Evolutionary conservation across 2,888 invertebrate species (phyloP), one percentile per base, ranked within the genome.

Genomic region (Pheosia tremula): DNA sequence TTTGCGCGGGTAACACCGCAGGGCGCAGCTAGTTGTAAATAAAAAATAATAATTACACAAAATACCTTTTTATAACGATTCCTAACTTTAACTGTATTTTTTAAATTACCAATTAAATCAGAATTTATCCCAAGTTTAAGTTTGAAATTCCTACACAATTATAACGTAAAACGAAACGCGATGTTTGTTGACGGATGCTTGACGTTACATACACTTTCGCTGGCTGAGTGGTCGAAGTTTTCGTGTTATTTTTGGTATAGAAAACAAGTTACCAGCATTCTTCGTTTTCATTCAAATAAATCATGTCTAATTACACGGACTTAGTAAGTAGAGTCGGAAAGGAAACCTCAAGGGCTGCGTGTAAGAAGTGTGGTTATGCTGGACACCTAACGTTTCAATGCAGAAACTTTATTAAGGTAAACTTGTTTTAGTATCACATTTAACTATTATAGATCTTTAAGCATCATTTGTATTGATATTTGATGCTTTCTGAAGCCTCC

Each of bases 371-470:
- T 94, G 98, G 99, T 72, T 98, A 98, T 90, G 97, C 98, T 66
- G 99, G 99, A 1, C 99, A 99, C 88, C 94, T 99, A 77, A 99
- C 99, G 11, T 99, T 97, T 87, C 99, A 99, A 85, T 99, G 99
- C 83, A 94, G 98, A 77, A 99, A 99, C 89, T 98, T 99, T 87
- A 96, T 98, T 62, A 98, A 98, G 95, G 95, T 95, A 90, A 88
- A 86, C 84, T 61, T 37, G 36, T 56, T 55, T 63, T 7, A 59
- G 24, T 24, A 24, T 24, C 24, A 24, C 24, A 24, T 24, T 24
- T 24, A 24, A 24, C 24, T 24, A 24, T 24, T 24, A 2, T 24
- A 24, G 24, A 24, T 24, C 24, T 24, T 24, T 24, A 24, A 24
- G 24, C 24, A 24, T 24, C 24, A 24, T 24, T 24, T 24, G 24